Percentiles rank a stretch among this genome's conserved stretches.
phyloP scores from a whole-genome alignment of 2,888 invertebrate genomes.

The Ophion costatus region DNA sequence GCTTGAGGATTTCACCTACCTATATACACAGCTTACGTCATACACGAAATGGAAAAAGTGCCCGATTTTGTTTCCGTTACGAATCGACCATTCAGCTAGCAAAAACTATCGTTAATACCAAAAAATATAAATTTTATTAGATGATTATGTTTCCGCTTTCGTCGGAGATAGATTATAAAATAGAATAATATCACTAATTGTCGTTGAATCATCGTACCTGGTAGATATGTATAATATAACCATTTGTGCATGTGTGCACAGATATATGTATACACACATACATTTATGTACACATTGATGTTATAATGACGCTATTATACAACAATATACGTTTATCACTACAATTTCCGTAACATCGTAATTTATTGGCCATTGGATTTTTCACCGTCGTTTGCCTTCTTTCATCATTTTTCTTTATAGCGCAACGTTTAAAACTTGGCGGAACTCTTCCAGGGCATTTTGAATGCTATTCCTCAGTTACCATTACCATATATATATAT shows the following conservation, averaged over 20 bases:
- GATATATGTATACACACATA: conserved; percentile 65
- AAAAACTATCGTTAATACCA: conserved; percentile 74
- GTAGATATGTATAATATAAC: conserved; percentile 78
- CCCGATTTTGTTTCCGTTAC: background rate
- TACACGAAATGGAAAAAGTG: conserved; percentile 9
- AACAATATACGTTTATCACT: conserved; percentile 77
- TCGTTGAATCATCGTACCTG: conserved; percentile 74
- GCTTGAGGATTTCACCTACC: conserved; percentile 23
- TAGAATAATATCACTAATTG: conserved; percentile 78
- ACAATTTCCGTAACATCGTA: conserved; percentile 71
- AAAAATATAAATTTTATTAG: conserved; percentile 82
- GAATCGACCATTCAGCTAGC: conserved; percentile 45
- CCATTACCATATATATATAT: conserved; percentile 22
- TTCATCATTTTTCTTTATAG: conserved; percentile 35
- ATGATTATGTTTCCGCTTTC: conserved; percentile 69
- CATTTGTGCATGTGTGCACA: conserved; percentile 44
- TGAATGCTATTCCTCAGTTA: conserved; percentile 13
- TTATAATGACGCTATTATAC: conserved; percentile 74
- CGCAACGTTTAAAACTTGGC: conserved; percentile 34
- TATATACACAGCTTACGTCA: conserved; percentile 11
- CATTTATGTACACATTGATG: conserved; percentile 60
- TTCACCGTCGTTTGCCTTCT: conserved; percentile 67
- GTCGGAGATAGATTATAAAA: conserved; percentile 75
- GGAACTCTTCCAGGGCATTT: conserved; percentile 35
- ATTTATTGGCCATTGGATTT: conserved; percentile 72